Conservation (phyloP, 2,888 invertebrate genomes). For the Chironomus riparius region DNA sequence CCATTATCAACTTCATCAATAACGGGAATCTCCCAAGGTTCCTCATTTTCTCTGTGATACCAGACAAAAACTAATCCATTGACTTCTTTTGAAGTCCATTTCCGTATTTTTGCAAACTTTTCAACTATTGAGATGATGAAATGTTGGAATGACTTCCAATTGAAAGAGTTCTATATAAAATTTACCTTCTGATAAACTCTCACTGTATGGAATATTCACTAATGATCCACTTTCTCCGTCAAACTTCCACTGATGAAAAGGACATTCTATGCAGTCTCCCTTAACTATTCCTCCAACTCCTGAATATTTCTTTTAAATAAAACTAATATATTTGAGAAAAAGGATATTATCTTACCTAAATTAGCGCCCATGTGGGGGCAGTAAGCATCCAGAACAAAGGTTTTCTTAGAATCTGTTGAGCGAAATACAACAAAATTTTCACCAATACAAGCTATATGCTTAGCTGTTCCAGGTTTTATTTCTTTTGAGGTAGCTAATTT, state of each 20-base stretch:
- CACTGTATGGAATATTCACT: slow-evolving; percentile 61
- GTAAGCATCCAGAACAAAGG: slow-evolving; percentile 70
- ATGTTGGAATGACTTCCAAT: slow-evolving; percentile 37
- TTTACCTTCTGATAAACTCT: slow-evolving; percentile 35
- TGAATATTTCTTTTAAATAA: slow-evolving; percentile 61
- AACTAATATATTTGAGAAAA: no score
- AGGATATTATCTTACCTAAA: not conserved
- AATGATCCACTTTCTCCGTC: slow-evolving; percentile 64
- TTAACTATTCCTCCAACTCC: slow-evolving; percentile 67
- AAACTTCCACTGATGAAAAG: slow-evolving; percentile 84
- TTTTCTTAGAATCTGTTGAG: slow-evolving; percentile 49
- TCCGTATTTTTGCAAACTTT: slow-evolving; percentile 17
- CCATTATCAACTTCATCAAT: slow-evolving; percentile 48
- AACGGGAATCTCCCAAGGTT: slow-evolving; percentile 60
- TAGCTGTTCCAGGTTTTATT: slow-evolving; percentile 48
- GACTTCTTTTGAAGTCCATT: slow-evolving; percentile 59
- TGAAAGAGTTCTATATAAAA: no score
- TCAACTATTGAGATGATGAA: slow-evolving; percentile 31
- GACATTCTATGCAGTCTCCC: slow-evolving; percentile 75
- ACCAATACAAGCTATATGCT: slow-evolving; percentile 59
- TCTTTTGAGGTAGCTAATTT: slow-evolving; percentile 59
- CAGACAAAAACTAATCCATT: slow-evolving; percentile 72
- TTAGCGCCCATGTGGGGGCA: slow-evolving; percentile 63
- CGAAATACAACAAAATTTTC: slow-evolving; percentile 60
- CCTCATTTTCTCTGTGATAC: slow-evolving; percentile 64